phyloP scores from a whole-genome alignment of 1,140 invertebrate species.

The Cyclargus thomasi region DNA sequence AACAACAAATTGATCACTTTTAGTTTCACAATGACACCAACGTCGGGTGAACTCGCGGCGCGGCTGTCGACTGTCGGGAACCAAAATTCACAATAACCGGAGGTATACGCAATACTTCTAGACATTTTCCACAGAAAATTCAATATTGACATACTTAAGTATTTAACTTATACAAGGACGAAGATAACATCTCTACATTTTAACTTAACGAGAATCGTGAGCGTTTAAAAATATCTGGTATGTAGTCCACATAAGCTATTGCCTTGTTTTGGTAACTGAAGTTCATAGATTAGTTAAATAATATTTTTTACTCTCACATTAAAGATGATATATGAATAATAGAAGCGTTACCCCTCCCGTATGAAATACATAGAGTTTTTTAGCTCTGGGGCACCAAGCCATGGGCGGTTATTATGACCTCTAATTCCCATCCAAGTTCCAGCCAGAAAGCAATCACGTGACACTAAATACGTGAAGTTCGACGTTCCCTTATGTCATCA shows the following conservation, averaged over 20 bases:
- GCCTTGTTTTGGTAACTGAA: not conserved
- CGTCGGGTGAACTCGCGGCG: not conserved
- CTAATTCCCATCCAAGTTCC: no score
- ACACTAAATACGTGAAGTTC: no score
- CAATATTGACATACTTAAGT: constrained; percentile 2
- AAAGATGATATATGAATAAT: no score
- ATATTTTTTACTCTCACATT: no score
- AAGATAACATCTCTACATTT: not conserved
- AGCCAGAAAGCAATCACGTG: no score
- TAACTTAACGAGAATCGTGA: constrained; percentile 10
- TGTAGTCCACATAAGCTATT: no score
- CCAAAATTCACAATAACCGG: not conserved
- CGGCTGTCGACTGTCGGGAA: not conserved
- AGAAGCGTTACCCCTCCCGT: no score
- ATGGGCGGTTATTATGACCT: no score
- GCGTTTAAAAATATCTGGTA: not conserved
- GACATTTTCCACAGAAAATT: constrained; percentile 3
- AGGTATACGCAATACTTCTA: not conserved
- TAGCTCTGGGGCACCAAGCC: no score
- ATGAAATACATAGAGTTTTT: no score
- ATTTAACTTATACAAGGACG: not conserved
- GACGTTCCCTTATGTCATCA: no score
- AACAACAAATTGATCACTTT: not conserved
- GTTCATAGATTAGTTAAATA: no score
- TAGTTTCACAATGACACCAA: not conserved